Conservation (phyloP, 2,113 vertebrate species). For the Coptodon rendalli region DNA sequence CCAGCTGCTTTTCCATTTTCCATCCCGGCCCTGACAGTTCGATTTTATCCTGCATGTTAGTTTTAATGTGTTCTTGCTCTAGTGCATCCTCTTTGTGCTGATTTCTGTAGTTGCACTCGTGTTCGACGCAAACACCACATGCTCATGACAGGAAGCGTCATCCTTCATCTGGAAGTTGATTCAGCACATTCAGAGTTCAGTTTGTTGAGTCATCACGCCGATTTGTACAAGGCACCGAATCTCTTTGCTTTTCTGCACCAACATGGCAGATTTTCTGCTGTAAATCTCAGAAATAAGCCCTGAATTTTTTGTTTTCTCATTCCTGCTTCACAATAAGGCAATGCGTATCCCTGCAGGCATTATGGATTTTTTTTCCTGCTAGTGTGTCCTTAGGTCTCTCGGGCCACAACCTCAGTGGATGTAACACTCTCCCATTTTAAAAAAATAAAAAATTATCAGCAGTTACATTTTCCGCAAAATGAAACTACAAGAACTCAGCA, state of each 20-base stretch:
- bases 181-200: background rate
- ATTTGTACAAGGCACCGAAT: background rate
- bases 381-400: background rate
- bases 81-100: background rate
- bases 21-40: background rate
- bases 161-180: background rate
- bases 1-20: background rate
- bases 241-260: background rate
- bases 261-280: background rate
- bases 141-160: fast-evolving
- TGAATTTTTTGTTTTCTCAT: background rate
- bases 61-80: background rate
- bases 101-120: background rate
- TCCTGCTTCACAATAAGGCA: background rate
- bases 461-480: background rate
- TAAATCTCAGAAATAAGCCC: background rate
- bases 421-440: background rate
- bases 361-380: background rate
- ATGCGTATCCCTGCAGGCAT: background rate
- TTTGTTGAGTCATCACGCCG: background rate
- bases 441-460: background rate
- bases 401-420: background rate
- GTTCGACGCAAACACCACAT: background rate
- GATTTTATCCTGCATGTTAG: background rate
- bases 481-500: background rate